Evolutionary conservation across 2,888 invertebrate species (phyloP), one percentile per base, ranked within the genome.

Genomic region (Eucera pruinosa): DNA sequence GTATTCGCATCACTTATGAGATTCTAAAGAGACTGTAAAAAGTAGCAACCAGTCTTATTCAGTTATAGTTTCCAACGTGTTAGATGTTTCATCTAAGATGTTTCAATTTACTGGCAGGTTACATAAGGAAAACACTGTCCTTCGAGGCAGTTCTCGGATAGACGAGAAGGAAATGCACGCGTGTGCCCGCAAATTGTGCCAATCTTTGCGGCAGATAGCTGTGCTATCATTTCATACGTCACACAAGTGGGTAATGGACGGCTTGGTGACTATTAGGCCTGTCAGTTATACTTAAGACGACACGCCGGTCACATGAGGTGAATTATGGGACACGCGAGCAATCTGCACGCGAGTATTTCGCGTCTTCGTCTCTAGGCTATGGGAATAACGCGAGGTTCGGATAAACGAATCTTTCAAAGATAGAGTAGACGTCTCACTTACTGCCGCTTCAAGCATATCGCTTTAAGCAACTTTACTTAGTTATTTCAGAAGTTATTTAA

Each of bases 181-280:
- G n/a, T 27, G 36, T 25, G 11, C 55, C 11, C 18, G 62, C 50
- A 72, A 76, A 77, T 78, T 69, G 47, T 60, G 61, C 36, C 72
- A 78, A 78, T 78, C 80, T 78, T 78, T 57, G 62, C 50, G 55
- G 50, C 64, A 68, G 66, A 69, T 65, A 57, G 77, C 61, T 23
- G 55, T 48, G 60, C 52, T 65, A 74, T 78, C 73, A 73, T 76
- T 78, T 52, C 72, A 48, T 72, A 65, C 79, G 58, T 58, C 58
- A 61, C 30, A 60, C 73, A 82, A 82, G 74, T 82, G 82, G 82
- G 79, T 80, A 82, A 82, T 82, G 52, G 71, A 47, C 73, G 66
- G 47, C 48, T 41, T 41, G 30, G 15, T 25, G 62, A 33, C 65
- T 69, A 74, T 78, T 81, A 66, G 41, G 57, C 72, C 60, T 52